Evolutionary conservation across 2,797 vertebrate genomes (phyloP).

Genomic region (Hippoglossus hippoglossus): DNA sequence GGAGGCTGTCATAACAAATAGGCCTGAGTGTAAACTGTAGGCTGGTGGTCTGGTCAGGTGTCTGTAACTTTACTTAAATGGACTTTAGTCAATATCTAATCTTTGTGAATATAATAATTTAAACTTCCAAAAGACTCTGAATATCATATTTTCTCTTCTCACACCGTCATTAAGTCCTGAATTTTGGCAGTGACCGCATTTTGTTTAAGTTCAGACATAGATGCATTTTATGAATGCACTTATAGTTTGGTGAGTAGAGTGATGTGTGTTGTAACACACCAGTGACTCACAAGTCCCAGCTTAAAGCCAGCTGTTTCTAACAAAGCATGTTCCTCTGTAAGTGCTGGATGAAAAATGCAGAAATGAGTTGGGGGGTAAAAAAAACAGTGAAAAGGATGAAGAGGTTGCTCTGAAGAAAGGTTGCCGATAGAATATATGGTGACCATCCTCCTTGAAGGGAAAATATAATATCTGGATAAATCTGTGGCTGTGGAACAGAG

Average conservation of each 20-base stretch:
- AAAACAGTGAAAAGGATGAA: too few relatives aligned
- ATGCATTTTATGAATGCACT: background rate
- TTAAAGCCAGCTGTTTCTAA: background rate
- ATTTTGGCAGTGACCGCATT: background rate
- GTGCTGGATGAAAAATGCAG: too few relatives aligned
- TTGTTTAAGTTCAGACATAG: background rate
- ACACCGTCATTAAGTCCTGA: background rate
- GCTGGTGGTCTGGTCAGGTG: slow-evolving; percentile 18
- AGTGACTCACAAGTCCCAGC: background rate
- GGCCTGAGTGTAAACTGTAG: slow-evolving; percentile 10
- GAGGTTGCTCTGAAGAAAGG: background rate
- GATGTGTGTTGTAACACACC: background rate
- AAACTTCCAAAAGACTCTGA: background rate
- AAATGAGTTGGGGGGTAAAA: too few relatives aligned
- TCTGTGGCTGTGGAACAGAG: background rate
- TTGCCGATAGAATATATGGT: background rate
- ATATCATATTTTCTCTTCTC: background rate
- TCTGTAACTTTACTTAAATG: slow-evolving; percentile 11
- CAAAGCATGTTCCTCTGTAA: background rate
- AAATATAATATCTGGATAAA: slow-evolving; percentile 14
- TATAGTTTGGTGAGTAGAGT: background rate
- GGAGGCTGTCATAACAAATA: slow-evolving; percentile 1
- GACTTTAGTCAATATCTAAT: background rate
- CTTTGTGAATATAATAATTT: background rate
- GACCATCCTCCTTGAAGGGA: slow-evolving; percentile 2